Evolutionary conservation across 2,113 vertebrate species (phyloP), one percentile per base, ranked within the genome.

Genomic region (Tragelaphus buxtoni): DNA sequence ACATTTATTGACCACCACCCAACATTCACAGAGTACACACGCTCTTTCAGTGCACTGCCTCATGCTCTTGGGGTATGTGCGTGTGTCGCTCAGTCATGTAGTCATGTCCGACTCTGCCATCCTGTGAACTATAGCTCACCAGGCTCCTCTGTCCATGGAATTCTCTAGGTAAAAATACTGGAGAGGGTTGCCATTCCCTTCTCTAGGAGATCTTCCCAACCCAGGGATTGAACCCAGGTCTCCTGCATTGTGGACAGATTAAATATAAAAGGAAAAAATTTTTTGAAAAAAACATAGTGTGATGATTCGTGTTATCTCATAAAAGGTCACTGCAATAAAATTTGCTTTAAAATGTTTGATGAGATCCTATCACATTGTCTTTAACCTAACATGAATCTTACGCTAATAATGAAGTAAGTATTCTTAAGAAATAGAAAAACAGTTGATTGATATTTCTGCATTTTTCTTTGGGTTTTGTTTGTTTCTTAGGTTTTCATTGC

Each of bases 401-500:
- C 30, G 11, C 14, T 51, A 65, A n/a, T 86, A 58, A 92, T 63
- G 53, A 87, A 87, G 7, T 90, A 82, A 86, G 9, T 69, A 2
- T 90, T 53, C 4, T 58, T 79, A 85, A 72, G 30, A n/a, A 90
- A 79, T 81, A 90, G 18, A 45, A 55, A 92, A 96, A 55, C 3
- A 24, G 7, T 85, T 92, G 53, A 51, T 35, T 56, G 35, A n/a
- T 91, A 58, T 47, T 88, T 58, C 47, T 17, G 13, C 35, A 17
- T 94, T 83, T 77, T 87, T 63, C 94, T 45, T 4, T 18, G 89
- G 53, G 24, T 74, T 65, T 60, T 76, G 7, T 94, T 45, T 95
- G 45, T 95, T 76, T 87, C 55, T 89, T 97, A 98, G 97, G 98
- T 99, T n/a, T 99, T 99, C 90, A 99, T 99, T 85, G 99, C 99